These are phyloP conservation scores for Parapsyche elsis DNA, from an alignment of 1,140 invertebrate species.

Conservation along the genomic window DNA sequence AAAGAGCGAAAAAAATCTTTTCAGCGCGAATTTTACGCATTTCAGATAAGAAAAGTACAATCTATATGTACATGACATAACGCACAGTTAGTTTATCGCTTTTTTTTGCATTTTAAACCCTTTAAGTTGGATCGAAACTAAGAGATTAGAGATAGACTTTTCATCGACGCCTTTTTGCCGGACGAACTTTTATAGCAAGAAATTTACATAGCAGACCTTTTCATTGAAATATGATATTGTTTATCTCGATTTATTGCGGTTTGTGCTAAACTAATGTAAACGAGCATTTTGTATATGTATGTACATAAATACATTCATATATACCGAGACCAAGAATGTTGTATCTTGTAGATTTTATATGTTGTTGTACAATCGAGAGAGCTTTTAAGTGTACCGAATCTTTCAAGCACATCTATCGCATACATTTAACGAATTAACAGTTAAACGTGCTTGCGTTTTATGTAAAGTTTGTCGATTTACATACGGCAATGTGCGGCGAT, in stretches of 20 bases:
- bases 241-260: not conserved
- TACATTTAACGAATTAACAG: slow-evolving; percentile 3
- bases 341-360: not conserved
- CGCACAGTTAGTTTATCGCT: too few species aligned
- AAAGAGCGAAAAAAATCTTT: too few species aligned
- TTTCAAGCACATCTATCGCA: not conserved
- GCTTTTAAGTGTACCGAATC: not conserved
- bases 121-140: too few species aligned
- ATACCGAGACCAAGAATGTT: not conserved
- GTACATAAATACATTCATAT: too few species aligned
- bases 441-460: not conserved
- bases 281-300: too few species aligned
- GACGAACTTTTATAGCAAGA: not conserved
- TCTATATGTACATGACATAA: too few species aligned
- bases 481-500: not conserved
- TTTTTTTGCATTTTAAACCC: too few species aligned
- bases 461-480: not conserved
- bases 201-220: not conserved
- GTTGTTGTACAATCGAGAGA: not conserved
- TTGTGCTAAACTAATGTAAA: not conserved
- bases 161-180: too few species aligned
- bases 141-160: too few species aligned
- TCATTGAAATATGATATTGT: not conserved
- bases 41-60: too few species aligned
- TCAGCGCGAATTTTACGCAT: too few species aligned